These are phyloP conservation scores for Heliconius ethilla DNA, from an alignment of 2,888 invertebrate genomes.

Conservation along the genomic window DNA sequence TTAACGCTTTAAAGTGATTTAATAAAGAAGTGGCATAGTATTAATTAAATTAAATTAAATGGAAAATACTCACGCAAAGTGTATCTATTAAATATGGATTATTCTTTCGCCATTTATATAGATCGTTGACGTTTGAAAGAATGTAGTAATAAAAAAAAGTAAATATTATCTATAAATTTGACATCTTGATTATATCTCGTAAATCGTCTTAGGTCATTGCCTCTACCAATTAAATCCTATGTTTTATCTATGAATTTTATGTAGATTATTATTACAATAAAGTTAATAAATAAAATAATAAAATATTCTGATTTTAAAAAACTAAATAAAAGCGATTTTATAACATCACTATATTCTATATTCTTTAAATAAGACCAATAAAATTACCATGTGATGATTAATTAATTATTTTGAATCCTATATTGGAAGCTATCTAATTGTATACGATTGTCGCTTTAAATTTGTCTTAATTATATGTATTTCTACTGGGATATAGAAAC, in stretches of 20 bases:
- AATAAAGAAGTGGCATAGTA: constrained; percentile 8
- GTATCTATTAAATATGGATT: constrained; percentile 20
- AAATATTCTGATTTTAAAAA: background rate
- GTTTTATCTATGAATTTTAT: background rate
- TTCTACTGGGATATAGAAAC: too few relatives aligned
- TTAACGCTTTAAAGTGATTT: background rate
- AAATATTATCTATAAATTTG: background rate
- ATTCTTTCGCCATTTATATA: constrained; percentile 17
- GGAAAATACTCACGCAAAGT: constrained; percentile 16
- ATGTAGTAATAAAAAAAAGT: constrained; percentile 1
- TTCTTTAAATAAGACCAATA: background rate
- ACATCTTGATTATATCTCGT: background rate
- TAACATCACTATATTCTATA: background rate
- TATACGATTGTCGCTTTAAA: too few relatives aligned
- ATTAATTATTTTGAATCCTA: background rate
- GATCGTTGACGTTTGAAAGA: constrained; percentile 16
- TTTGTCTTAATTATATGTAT: too few relatives aligned
- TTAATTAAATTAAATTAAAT: background rate
- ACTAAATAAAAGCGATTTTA: background rate
- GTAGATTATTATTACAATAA: background rate
- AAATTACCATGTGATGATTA: background rate
- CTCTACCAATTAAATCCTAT: constrained; percentile 4
- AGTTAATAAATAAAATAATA: background rate
- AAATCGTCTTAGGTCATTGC: background rate
- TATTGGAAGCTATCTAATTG: too few relatives aligned